Evolutionary conservation across 2,113 vertebrate genomes (phyloP), one percentile per base, ranked within the genome.

Genomic region (Neodontobutis hainanensis): DNA sequence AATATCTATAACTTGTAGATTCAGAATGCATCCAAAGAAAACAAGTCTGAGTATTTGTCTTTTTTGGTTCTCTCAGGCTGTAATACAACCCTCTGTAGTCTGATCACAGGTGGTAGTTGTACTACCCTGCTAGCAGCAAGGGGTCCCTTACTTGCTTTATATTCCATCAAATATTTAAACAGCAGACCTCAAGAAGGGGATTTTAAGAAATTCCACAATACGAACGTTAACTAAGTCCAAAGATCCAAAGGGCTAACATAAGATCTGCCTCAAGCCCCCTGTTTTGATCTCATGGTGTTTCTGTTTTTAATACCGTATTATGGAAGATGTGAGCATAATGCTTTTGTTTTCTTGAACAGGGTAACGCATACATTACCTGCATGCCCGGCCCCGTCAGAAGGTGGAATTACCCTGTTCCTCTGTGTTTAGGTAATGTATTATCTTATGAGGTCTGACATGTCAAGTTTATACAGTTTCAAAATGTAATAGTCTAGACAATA

Each of bases 341-440:
- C 63, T 73, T 85, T 58, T 83, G 36, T 65, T 70, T 85, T 61
- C 42, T 73, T 73, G 69, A 73, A 84, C 82, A 98, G 97, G 97
- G 97, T 55, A 96, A 97, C 87, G 94, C 95, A 78, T 94, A 97
- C 71, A 98, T 99, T 83, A 98, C 97, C 9, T 99, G 97, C 86
- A 99, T 99, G 97, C 97, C 97, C 79, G 97, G 97, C 70, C 96
- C 97, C 8, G 97, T 99, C 61, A 94, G 97, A 91, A 96, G 97
- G 89, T 99, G 97, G 97, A 99, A 98, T 93, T 96, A 97, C 55
- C 97, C 97, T 0, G 94, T 96, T 58, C 96, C 97, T 40, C 95
- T 99, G 85, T 99, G 97, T 80, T 92, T 98, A 89, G 97, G 97
- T 99, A 90, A 88, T 65, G 76, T 82, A 78, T 78, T 70, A 52